Evolutionary conservation across 2,888 invertebrate species (phyloP).

Genomic region (Choreutis nemorana): DNA sequence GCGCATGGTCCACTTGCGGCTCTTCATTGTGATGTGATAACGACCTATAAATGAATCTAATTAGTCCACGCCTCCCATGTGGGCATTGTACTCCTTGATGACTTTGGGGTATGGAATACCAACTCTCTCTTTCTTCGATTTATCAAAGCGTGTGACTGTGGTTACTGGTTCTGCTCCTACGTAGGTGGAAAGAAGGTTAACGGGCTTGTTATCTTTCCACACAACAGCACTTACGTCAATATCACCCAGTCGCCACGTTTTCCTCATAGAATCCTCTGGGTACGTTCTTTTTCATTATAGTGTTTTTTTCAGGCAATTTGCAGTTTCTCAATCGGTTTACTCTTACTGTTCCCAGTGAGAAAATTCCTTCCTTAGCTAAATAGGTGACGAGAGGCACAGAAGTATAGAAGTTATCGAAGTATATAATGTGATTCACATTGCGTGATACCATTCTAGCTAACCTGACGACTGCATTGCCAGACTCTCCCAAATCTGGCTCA

Average conservation of each 20-base stretch:
- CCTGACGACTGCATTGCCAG: constrained; percentile 19
- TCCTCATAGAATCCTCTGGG: constrained; percentile 20
- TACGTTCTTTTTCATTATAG: constrained; percentile 19
- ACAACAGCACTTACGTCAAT: constrained; percentile 17
- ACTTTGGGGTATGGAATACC: constrained; percentile 14
- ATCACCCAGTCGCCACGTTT: constrained; percentile 18
- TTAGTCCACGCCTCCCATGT: constrained; percentile 17
- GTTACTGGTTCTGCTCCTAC: constrained; percentile 22
- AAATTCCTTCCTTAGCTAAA: constrained; percentile 19
- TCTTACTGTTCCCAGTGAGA: constrained; percentile 17
- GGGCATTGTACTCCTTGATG: constrained; percentile 16
- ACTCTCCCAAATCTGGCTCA: constrained; percentile 21
- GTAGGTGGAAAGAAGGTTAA: constrained; percentile 23
- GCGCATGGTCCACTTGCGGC: constrained; percentile 21
- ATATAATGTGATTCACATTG: constrained; percentile 18
- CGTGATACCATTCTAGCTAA: constrained; percentile 19
- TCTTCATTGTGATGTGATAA: constrained; percentile 20
- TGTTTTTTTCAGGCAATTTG: constrained; percentile 20
- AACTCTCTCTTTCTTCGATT: constrained; percentile 14
- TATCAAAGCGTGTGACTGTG: constrained; percentile 20
- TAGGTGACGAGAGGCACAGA: constrained; percentile 17
- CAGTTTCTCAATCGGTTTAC: constrained; percentile 19
- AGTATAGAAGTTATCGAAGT: constrained; percentile 19
- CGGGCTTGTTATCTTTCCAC: constrained; percentile 29
- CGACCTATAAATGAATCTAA: constrained; percentile 11